Conservation (phyloP, 2,888 invertebrate species). For the Rhingia campestris region DNA sequence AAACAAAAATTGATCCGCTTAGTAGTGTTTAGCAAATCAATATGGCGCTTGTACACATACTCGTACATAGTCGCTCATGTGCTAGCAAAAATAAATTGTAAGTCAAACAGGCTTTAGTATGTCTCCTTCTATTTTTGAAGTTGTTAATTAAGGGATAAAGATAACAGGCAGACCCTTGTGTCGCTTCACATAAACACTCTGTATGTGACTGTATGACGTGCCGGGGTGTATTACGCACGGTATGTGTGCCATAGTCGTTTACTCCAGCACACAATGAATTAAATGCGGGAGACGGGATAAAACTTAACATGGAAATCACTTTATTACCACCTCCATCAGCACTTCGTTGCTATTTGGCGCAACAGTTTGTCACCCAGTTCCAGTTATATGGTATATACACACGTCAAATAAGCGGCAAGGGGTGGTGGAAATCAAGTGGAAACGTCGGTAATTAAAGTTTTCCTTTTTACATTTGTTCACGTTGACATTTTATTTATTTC, state of each 20-base stretch:
- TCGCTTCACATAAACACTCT: slow-evolving; percentile 53
- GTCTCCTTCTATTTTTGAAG: slow-evolving; percentile 64
- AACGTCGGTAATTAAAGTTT: slow-evolving; percentile 71
- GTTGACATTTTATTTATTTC: slow-evolving; percentile 70
- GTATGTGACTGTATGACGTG: neutral
- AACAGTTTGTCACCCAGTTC: slow-evolving; percentile 54
- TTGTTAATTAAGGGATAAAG: slow-evolving; percentile 75
- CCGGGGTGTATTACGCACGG: slow-evolving; percentile 50
- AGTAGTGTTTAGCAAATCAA: slow-evolving; percentile 67
- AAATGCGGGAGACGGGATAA: slow-evolving; percentile 43
- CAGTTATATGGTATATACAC: neutral
- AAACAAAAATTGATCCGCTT: slow-evolving; percentile 73
- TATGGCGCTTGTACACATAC: slow-evolving; percentile 53
- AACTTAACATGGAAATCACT: slow-evolving; percentile 73
- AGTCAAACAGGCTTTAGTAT: slow-evolving; percentile 67
- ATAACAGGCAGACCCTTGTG: slow-evolving; percentile 71
- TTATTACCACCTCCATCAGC: slow-evolving; percentile 63
- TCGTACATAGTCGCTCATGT: slow-evolving; percentile 23
- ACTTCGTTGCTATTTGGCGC: slow-evolving; percentile 52
- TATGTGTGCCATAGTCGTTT: slow-evolving; percentile 44
- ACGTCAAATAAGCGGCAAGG: slow-evolving; percentile 17
- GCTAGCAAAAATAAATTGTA: slow-evolving; percentile 60
- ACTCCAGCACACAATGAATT: slow-evolving; percentile 40
- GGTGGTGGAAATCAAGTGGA: slow-evolving; percentile 72
- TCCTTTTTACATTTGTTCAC: slow-evolving; percentile 65